A percentile compares a stretch with the other conserved stretches of the same genome.
phyloP scores from a whole-genome alignment of 2,113 vertebrate species.

The Apodemus sylvaticus region DNA sequence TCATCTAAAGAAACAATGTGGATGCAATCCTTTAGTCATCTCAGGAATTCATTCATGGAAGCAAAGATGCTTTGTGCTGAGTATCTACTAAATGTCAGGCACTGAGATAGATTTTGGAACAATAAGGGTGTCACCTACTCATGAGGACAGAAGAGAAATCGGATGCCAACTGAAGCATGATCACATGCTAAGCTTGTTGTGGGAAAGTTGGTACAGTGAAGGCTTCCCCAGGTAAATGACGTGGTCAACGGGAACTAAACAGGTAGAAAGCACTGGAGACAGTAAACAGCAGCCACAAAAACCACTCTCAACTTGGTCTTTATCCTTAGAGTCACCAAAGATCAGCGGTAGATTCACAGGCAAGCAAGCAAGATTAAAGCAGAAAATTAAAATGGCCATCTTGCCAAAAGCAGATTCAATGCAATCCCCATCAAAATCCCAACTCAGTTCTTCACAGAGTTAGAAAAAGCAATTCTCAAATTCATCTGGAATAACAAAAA shows the following conservation, averaged over 20 bases:
- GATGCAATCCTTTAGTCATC: not conserved
- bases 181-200: not conserved
- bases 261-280: constrained; percentile 1
- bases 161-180: not conserved
- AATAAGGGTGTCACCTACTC: not conserved
- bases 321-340: constrained; percentile 26
- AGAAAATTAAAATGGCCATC: no score
- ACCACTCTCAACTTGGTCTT: not conserved
- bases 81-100: not conserved
- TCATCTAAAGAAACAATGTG: not conserved
- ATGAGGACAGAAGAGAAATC: not conserved
- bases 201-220: not conserved
- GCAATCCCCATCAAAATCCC: no score
- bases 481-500: no score
- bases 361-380: constrained; percentile 13
- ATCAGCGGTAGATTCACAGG: constrained; percentile 21
- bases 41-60: constrained; percentile 14
- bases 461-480: no score
- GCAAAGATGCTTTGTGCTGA: not conserved
- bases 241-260: not conserved
- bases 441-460: no score
- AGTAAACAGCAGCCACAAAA: not conserved
- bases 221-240: not conserved
- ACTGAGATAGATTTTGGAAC: not conserved
- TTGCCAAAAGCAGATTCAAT: no score